phyloP scores from a whole-genome alignment of 2,797 vertebrate species.

The Fistularia commersonii region DNA sequence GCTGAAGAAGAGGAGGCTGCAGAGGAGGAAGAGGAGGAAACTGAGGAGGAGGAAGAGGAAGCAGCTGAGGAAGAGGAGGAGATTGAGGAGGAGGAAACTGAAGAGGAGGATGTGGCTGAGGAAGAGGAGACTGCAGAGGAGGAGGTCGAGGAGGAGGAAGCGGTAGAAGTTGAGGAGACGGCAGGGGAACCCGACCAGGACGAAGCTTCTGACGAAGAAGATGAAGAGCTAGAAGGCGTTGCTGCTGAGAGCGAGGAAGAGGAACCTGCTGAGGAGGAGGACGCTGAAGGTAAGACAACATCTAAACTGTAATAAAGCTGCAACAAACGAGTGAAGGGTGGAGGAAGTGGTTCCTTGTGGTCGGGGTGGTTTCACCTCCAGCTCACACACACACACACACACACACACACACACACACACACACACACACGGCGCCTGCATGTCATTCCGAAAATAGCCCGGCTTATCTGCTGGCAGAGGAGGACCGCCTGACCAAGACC shows the following conservation, averaged over 20 bases:
- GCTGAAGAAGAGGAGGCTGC: background rate
- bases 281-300: background rate
- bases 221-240: too few species aligned
- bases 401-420: too few species aligned
- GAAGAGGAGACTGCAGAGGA: conserved; percentile 15
- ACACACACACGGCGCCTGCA: too few species aligned
- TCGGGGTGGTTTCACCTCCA: too few species aligned
- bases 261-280: background rate
- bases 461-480: conserved; percentile 49
- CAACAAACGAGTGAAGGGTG: too few species aligned
- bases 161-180: background rate
- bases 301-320: too few species aligned
- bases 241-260: background rate
- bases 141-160: background rate
- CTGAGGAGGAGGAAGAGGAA: conserved; percentile 5
- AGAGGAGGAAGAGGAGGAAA: background rate
- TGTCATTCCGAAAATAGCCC: conserved; percentile 57
- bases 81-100: background rate
- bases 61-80: conserved; percentile 8
- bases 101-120: background rate
- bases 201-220: conserved; percentile 1
- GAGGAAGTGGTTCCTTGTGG: too few species aligned
- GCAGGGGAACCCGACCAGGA: background rate
- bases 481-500: too few species aligned
- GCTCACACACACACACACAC: too few species aligned